Percentiles rank a stretch among this genome's conserved stretches.
Evolutionary conservation across 2,113 vertebrate genomes (phyloP).

Genomic region (Chloropsis cyanopogon): DNA sequence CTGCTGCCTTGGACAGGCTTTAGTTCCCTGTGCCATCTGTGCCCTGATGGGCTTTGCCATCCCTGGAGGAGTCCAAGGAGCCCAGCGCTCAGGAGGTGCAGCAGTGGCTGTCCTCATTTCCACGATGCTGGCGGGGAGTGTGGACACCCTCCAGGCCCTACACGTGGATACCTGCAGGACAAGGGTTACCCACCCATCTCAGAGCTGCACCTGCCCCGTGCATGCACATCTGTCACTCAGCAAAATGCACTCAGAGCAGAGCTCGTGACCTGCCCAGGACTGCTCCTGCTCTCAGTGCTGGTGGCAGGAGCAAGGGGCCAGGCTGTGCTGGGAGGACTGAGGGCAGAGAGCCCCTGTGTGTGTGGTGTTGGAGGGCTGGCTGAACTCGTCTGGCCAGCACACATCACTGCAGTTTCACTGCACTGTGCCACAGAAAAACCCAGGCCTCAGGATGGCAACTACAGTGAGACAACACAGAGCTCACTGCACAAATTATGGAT

Average conservation of each 20-base stretch:
- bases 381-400: neutral
- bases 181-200: neutral
- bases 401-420: neutral
- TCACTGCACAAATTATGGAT: neutral
- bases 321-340: neutral
- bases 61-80: neutral
- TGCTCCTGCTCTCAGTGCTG: neutral
- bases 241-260: neutral
- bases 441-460: neutral
- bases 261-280: neutral
- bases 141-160: fast-evolving
- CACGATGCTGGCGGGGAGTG: neutral
- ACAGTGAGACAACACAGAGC: neutral
- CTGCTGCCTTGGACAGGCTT: neutral
- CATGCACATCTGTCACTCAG: neutral
- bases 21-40: neutral
- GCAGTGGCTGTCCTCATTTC: neutral
- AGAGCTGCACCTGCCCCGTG: neutral
- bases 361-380: neutral
- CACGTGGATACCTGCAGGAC: fast-evolving
- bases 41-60: neutral
- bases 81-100: neutral
- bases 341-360: neutral
- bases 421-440: neutral
- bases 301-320: neutral